phyloP scores from a whole-genome alignment of 2,113 vertebrate genomes.

The Tinamus guttatus region DNA sequence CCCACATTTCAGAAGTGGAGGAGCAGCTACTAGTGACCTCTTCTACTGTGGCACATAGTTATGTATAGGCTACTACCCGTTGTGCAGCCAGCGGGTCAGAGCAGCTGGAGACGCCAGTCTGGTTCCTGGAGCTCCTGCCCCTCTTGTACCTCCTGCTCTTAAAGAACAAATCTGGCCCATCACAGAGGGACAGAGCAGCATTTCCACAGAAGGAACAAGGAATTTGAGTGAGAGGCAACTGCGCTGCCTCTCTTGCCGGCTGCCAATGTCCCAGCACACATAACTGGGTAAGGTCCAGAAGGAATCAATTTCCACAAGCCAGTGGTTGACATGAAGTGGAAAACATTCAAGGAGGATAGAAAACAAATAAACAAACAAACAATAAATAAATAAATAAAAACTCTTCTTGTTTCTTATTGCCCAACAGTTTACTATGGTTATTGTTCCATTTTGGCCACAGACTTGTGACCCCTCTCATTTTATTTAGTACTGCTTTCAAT shows the following conservation, averaged over 20 bases:
- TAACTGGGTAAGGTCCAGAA: conserved; percentile 62
- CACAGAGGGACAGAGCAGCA: neutral
- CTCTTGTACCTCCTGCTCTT: neutral
- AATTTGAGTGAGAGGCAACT: conserved; percentile 11
- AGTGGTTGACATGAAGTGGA: conserved; percentile 69
- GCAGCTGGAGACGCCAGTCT: neutral
- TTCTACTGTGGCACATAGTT: neutral
- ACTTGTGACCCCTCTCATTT: conserved; percentile 63
- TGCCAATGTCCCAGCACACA: neutral
- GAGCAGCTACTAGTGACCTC: too few species aligned
- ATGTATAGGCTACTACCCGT: neutral
- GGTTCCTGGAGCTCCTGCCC: neutral
- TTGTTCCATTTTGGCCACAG: conserved; percentile 67
- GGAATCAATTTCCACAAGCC: conserved; percentile 62
- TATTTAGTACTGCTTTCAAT: conserved; percentile 60
- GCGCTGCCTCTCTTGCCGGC: neutral
- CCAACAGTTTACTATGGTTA: conserved; percentile 71
- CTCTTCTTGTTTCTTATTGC: conserved; percentile 60
- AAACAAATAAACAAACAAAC: conserved; percentile 44
- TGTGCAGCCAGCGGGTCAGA: neutral
- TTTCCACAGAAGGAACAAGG: conserved; percentile 7
- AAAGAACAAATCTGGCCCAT: neutral
- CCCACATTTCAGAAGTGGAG: neutral
- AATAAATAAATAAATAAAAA: neutral
- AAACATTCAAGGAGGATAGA: conserved; percentile 67